phyloP scores from a whole-genome alignment of 2,888 invertebrate species.

The Heliothis peltigera region DNA sequence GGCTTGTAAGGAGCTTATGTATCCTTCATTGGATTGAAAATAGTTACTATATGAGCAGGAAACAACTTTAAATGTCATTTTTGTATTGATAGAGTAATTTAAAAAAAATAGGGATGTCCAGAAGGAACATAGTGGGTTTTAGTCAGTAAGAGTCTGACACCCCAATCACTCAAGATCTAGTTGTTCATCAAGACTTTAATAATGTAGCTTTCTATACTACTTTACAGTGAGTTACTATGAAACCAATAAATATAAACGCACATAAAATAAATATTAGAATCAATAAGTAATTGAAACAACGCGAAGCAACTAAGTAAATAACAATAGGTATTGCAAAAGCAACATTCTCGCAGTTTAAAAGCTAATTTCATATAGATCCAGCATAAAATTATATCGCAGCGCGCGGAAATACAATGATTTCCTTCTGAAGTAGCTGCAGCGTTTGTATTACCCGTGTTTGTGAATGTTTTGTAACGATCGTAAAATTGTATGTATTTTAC shows the following conservation, averaged over 20 bases:
- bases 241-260: not conserved
- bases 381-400: slow-evolving; percentile 36
- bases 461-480: slow-evolving; percentile 15
- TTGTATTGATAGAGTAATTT: too few relatives aligned
- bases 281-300: not conserved
- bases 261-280: not conserved
- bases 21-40: too few relatives aligned
- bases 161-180: too few relatives aligned
- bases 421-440: slow-evolving; percentile 21
- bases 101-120: too few relatives aligned
- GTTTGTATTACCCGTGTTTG: slow-evolving; percentile 35
- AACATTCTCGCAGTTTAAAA: slow-evolving; percentile 25
- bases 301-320: not conserved
- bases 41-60: too few relatives aligned
- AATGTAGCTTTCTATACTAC: too few relatives aligned
- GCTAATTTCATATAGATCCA: slow-evolving; percentile 26
- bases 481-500: slow-evolving; percentile 13
- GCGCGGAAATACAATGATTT: slow-evolving; percentile 49
- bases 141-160: too few relatives aligned
- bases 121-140: too few relatives aligned
- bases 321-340: slow-evolving; percentile 4
- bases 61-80: too few relatives aligned
- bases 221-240: not conserved
- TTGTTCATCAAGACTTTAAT: too few relatives aligned
- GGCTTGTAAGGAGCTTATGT: too few relatives aligned